Evolutionary conservation across 1,140 invertebrate genomes (phyloP), one percentile per base, ranked within the genome.

Genomic region (Platyscapa corneri): DNA sequence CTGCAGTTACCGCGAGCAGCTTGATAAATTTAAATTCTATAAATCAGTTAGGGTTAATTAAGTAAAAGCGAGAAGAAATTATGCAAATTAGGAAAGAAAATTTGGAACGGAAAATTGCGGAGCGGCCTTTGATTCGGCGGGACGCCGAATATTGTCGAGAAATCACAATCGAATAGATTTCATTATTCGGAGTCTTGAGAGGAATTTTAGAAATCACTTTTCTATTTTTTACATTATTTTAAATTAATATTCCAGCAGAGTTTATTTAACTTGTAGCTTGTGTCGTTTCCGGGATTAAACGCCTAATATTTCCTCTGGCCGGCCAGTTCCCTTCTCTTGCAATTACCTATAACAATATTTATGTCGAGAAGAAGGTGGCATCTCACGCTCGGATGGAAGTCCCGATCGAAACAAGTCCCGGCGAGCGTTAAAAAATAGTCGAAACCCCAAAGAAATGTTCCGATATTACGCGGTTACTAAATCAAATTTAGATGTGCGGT

Each of bases 401-500:
- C 5, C 42, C 42, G 42, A 46, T 46, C 5, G 12, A 46, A 12
- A 7, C 12, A 46, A 46, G 12, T 46, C 5, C 12, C 12, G 12
- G 12, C 12, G 5, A 46, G 12, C 5, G 12, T 46, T 42, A 32
- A 74, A 74, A 74, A 74, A 39, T n/a, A 74, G 37, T 42, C 23
- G 8, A 74, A 74, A 74, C 6, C 12, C 3, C 42, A 42, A 74
- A 32, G n/a, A 74, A 74, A 42, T 74, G 18, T n/a, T 32, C 12
- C 23, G 10, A 74, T 74, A 42, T 74, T 42, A 74, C n/a, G 37
- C 42, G 23, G 37, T n/a, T 39, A n/a, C 0, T 74, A 74, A 74
- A 74, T 74, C 70, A 74, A 74, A 74, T n/a, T 74, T 34, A 74
- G n/a, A 74, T 27, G 5, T n/a, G n/a, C n/a, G n/a, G 42, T 74